phyloP scores from a whole-genome alignment of 2,888 invertebrate species.

The Xiphydria camelus region DNA sequence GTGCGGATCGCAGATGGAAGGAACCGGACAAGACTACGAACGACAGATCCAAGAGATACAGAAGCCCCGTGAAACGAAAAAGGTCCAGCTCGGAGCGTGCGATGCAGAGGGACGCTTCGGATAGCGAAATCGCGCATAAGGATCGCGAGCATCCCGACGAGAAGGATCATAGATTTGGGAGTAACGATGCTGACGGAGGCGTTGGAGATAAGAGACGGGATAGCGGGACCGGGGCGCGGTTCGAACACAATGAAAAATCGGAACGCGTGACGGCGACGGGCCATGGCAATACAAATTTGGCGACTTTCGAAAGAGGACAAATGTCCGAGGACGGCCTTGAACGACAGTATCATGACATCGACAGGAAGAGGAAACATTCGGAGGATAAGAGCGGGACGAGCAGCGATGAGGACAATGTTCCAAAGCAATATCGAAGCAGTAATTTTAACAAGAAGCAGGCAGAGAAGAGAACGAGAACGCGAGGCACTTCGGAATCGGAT shows the following conservation, averaged over 20 bases:
- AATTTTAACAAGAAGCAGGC: slow-evolving; percentile 18
- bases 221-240: background rate
- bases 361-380: slow-evolving; percentile 10
- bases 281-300: background rate
- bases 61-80: slow-evolving; percentile 6
- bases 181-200: background rate
- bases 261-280: background rate
- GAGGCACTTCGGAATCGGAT: background rate
- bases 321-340: background rate
- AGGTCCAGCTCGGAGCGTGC: background rate
- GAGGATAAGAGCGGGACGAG: slow-evolving; percentile 6
- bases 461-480: slow-evolving; percentile 17
- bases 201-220: background rate
- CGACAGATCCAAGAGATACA: slow-evolving; percentile 13
- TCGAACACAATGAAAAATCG: background rate
- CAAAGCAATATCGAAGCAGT: slow-evolving; percentile 31
- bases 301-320: background rate
- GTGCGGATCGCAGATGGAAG: slow-evolving; percentile 33
- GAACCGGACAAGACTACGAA: slow-evolving; percentile 9
- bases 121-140: background rate
- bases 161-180: background rate
- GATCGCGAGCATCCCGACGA: background rate
- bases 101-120: background rate
- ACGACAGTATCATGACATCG: background rate
- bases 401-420: slow-evolving; percentile 29